Evolutionary conservation across 2,888 invertebrate genomes (phyloP).

Genomic region (Entomobrya proxima): DNA sequence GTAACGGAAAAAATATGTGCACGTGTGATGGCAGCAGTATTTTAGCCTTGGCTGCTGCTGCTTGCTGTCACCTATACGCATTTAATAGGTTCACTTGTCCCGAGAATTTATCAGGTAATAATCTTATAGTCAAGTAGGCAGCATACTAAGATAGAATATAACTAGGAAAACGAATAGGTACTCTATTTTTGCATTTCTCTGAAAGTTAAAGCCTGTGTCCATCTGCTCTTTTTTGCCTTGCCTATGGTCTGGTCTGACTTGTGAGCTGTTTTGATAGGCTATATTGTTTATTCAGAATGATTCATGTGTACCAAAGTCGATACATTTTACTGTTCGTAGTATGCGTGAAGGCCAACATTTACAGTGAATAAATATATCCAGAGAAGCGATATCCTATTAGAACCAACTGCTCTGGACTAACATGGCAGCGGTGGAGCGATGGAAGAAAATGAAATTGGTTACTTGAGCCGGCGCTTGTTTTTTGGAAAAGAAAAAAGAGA

Average conservation of each 20-base stretch:
- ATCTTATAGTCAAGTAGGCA: not conserved
- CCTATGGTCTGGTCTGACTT: too few relatives aligned
- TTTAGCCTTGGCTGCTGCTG: too few relatives aligned
- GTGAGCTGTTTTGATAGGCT: constrained; percentile 25
- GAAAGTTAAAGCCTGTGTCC: constrained; percentile 6
- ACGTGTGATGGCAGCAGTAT: too few relatives aligned
- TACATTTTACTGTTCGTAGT: constrained; percentile 7
- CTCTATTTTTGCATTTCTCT: not conserved
- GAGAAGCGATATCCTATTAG: too few relatives aligned
- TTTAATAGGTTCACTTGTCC: too few relatives aligned
- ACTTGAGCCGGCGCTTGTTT: constrained; percentile 15
- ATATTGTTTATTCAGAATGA: constrained; percentile 58
- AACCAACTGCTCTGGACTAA: too few relatives aligned
- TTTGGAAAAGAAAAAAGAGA: not conserved
- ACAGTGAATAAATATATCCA: too few relatives aligned
- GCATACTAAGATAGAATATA: not conserved
- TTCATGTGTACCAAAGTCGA: constrained; percentile 38
- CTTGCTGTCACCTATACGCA: too few relatives aligned
- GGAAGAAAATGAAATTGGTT: constrained; percentile 52
- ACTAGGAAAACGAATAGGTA: not conserved
- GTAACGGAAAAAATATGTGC: too few relatives aligned
- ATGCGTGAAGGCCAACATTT: too few relatives aligned
- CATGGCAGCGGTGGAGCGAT: not conserved
- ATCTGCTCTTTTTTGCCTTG: constrained; percentile 34
- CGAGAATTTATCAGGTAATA: constrained; percentile 16